Percentiles rank a stretch among this genome's conserved stretches.
Evolutionary conservation across 2,113 vertebrate species (phyloP).

Genomic region (Calonectris borealis): DNA sequence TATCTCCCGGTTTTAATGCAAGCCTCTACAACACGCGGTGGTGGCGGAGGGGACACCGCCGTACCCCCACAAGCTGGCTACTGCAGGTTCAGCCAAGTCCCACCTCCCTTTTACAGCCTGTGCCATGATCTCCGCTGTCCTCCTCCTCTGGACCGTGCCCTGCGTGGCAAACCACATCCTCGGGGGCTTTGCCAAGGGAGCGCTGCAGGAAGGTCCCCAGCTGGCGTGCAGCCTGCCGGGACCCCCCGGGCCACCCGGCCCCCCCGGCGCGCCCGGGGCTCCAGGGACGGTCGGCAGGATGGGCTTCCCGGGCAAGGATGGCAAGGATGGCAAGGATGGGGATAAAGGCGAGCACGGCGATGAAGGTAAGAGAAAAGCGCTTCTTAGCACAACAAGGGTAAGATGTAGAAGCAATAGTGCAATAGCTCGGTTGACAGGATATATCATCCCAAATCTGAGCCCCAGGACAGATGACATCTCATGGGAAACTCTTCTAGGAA

Average conservation of each 20-base stretch:
- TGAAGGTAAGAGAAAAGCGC: constrained; percentile 72
- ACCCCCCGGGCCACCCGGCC: constrained; percentile 82
- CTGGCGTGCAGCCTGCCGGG: constrained; percentile 89
- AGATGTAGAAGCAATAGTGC: not conserved
- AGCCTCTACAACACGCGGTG: accelerated
- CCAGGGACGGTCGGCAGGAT: constrained; percentile 84
- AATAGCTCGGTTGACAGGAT: not conserved
- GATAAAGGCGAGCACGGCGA: constrained; percentile 83
- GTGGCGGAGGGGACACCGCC: accelerated
- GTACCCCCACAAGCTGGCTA: accelerated
- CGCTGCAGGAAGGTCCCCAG: constrained; percentile 78
- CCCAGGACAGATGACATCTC: not conserved
- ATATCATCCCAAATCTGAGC: not conserved
- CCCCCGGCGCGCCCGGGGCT: constrained; percentile 80
- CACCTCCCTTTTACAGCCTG: constrained; percentile 58
- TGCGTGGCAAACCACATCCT: constrained; percentile 78
- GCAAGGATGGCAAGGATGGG: constrained; percentile 87
- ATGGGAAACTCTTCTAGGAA: not conserved
- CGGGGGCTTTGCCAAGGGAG: constrained; percentile 65
- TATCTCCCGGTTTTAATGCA: not conserved
- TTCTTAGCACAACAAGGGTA: accelerated
- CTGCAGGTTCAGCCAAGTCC: accelerated
- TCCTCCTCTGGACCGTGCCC: constrained; percentile 79
- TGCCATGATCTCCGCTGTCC: constrained; percentile 79
- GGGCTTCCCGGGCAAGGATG: constrained; percentile 89